Evolutionary conservation across 2,797 vertebrate genomes (phyloP), one percentile per base, ranked within the genome.

Genomic region (Etheostoma nigrum): DNA sequence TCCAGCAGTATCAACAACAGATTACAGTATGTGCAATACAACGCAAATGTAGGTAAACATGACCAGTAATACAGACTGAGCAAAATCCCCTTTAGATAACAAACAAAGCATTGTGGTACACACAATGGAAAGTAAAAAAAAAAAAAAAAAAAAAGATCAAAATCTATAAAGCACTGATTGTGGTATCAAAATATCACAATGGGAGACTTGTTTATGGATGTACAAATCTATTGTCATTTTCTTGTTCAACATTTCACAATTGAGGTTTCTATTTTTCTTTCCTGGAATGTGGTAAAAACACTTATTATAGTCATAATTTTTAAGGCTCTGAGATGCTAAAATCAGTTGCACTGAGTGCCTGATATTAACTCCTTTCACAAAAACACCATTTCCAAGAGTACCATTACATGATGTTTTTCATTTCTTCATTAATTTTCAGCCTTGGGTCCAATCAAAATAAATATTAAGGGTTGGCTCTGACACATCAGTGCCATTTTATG

Each of bases 341-440:
- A 40, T 40, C 36, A 40, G 11, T 40, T 40, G 36, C 36, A 40
- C 10, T 12, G 36, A 40, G 36, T 40, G 36, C 10, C 36, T 40
- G 36, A 40, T 40, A 40, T 40, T 11, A 40, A 11, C 27, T 27
- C 15, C 8, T 54, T 68, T 53, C 5, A 42, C 7, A 54, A 21
- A 21, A 44, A 62, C 16, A 48, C 6, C 0, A 25, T 58, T 61
- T 62, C 49, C 3, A 68, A 48, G 12, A 45, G 54, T n/a, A 13
- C 33, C 6, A n/a, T 33, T 27, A 61, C 1, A 4, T 60, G 7
- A 45, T 57, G 36, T 27, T 63, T 76, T 81, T 55, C 1, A 45
- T 57, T 71, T 16, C 0, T 54, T 67, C 8, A 51, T 55, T 76
- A 40, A 72, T 69, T 68, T 78, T 11, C 18, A 78, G 48, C 48